phyloP scores from a whole-genome alignment of 1,140 invertebrate genomes.

The Trissolcus basalis region DNA sequence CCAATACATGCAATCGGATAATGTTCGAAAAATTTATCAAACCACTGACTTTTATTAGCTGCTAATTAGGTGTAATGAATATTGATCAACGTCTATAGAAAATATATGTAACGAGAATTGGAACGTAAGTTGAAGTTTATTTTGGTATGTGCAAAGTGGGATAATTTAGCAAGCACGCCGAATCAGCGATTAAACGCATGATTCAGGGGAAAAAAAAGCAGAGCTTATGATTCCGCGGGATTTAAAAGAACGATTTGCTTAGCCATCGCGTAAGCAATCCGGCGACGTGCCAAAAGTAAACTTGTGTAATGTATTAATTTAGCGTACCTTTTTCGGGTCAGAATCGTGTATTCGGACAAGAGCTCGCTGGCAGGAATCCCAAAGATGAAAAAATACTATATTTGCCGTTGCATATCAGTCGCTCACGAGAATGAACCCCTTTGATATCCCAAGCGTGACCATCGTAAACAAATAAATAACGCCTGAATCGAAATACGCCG shows the following conservation, averaged over 20 bases:
- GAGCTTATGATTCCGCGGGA: constrained; percentile 61
- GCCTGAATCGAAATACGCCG: constrained; percentile 27
- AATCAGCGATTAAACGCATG: constrained; percentile 52
- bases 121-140: not conserved
- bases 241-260: constrained; percentile 57
- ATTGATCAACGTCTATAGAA: not conserved
- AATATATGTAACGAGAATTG: constrained; percentile 3
- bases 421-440: constrained; percentile 45
- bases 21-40: no score
- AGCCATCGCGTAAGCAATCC: constrained; percentile 67
- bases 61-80: no score
- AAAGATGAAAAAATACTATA: constrained; percentile 63
- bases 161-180: constrained; percentile 49
- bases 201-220: constrained; percentile 35
- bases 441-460: constrained; percentile 26
- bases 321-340: constrained; percentile 73
- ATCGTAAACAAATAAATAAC: constrained; percentile 68
- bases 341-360: constrained; percentile 64
- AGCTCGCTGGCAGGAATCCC: constrained; percentile 68
- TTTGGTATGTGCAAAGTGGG: constrained; percentile 13
- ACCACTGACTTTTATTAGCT: no score
- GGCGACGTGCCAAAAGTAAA: constrained; percentile 69
- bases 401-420: constrained; percentile 45
- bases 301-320: constrained; percentile 74
- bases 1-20: no score